Base-by-base conservation (phyloP, 30 jellyfish, hydroid and myxozoan genomes). In the Cassiopea xamachana region DNA sequence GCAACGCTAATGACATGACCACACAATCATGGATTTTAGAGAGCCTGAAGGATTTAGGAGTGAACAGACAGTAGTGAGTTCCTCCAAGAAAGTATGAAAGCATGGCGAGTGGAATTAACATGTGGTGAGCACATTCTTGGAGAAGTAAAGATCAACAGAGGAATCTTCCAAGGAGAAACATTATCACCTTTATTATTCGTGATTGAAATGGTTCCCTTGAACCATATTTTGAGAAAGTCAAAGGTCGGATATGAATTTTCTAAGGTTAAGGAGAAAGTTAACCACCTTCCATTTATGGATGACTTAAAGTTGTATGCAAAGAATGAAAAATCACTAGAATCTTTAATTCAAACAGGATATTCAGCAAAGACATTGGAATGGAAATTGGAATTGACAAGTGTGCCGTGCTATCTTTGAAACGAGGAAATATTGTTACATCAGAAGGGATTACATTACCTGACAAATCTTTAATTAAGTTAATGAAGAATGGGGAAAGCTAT, bases 21-120 rank as follows among this genome's bases (percentile, higher is more conserved):
- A 76, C 87, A 76, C 87, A 50, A 13, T 75, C 69, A 59, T 43
- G 89, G 69, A 59, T 62, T 64, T 17, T 59, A 16, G 46, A 81
- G 62, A 60, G 80, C 27, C 89, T 81, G 81, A 70, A 60, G 45
- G 62, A 81, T 64, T 70, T 81, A 60, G 89, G 80, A 60, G 80
- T 61, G 46, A 81, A 81, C 62, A 81, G 89, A 81, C 81, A 81
- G 61, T 81, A 81, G 80, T 44, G 62, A 60, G 62, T 51, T 81
- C 62, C 45, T 81, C 46, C 61, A 81, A 81, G 80, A 81, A 61
- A 60, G 80, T 70, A 81, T 81, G 80, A 64, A 19, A 8, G 27
- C 89, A 59, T 81, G 89, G 89, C 39, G 62, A 81, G 81, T 61
- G 61, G 89, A 81, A 69, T 70, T 81, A 81, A 61, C 80, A 39